Evolutionary conservation across 2,888 invertebrate species (phyloP), one percentile per base, ranked within the genome.

Genomic region (Megamerina dolium): DNA sequence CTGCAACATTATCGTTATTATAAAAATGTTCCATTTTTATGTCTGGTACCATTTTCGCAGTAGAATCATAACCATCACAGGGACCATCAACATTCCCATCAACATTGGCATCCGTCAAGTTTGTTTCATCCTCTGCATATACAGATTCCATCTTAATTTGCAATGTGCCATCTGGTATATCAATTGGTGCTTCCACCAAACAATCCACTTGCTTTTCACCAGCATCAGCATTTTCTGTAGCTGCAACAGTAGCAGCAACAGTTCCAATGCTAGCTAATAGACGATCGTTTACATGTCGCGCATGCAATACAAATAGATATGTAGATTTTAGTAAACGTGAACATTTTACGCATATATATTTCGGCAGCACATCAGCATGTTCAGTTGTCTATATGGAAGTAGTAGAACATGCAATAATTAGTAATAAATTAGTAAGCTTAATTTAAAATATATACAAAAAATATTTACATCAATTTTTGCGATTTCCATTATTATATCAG

Each of bases 111-210:
- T 23, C 23, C 10, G 23, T 23, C 8, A 8, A 6, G 10, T 23
- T 23, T n/a, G n/a, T n/a, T n/a, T n/a, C 34, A 4, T 42, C 43
- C 18, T 30, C 32, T 23, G 26, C 12, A 10, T 26, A 19, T 1
- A 30, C 33, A 3, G 18, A 9, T 37, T 51, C 46, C 31, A 37
- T 32, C 35, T 45, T 43, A 5, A 35, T 42, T 37, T 42, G 31
- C 8, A 10, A 8, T 4, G 26, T 19, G n/a, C n/a, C n/a, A n/a
- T n/a, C n/a, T 5, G 57, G 51, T 12, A 65, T 62, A 36, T 65
- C 65, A 10, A 65, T 65, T 5, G 63, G 58, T 2, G 57, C 46
- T 37, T 65, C 65, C 5, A 59, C 51, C 3, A 65, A 43, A 27
- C 64, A 63, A 23, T 64, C 64, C 23, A 23, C 23, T 23, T 19